Evolutionary conservation across 2,113 vertebrate species (phyloP).

Genomic region (Paracyprichromis sp.): DNA sequence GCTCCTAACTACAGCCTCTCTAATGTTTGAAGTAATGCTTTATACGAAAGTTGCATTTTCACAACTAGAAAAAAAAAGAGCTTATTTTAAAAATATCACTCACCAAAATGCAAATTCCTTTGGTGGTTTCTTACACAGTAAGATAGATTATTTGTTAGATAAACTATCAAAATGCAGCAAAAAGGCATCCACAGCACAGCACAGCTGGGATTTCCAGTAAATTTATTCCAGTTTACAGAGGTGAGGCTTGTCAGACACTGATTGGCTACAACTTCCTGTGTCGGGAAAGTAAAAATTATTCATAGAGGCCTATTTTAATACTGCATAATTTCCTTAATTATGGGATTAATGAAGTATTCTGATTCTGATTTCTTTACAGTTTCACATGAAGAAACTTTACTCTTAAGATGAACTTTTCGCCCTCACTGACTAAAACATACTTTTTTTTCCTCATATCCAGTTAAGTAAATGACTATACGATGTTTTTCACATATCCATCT

Average conservation of each 20-base stretch:
- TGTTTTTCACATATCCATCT: background rate
- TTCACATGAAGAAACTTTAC: background rate
- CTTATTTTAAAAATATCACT: background rate
- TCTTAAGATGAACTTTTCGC: background rate
- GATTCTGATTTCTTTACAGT: background rate
- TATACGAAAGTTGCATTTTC: background rate
- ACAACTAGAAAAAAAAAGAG: background rate
- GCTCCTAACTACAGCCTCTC: background rate
- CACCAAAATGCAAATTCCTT: background rate
- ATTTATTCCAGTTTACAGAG: background rate
- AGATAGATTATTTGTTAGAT: background rate
- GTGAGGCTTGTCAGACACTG: background rate
- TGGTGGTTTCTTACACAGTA: background rate
- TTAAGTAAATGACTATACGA: background rate
- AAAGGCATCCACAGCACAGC: background rate
- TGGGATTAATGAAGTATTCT: background rate
- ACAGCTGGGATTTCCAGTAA: background rate
- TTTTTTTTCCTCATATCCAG: background rate
- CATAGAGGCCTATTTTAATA: background rate
- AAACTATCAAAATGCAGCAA: background rate
- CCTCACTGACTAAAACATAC: background rate
- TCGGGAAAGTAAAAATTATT: background rate
- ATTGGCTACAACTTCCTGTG: background rate
- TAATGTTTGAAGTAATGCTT: background rate
- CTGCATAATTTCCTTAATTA: background rate